Evolutionary conservation across 2,113 vertebrate genomes (phyloP).

Genomic region (Pycnonotus jocosus): DNA sequence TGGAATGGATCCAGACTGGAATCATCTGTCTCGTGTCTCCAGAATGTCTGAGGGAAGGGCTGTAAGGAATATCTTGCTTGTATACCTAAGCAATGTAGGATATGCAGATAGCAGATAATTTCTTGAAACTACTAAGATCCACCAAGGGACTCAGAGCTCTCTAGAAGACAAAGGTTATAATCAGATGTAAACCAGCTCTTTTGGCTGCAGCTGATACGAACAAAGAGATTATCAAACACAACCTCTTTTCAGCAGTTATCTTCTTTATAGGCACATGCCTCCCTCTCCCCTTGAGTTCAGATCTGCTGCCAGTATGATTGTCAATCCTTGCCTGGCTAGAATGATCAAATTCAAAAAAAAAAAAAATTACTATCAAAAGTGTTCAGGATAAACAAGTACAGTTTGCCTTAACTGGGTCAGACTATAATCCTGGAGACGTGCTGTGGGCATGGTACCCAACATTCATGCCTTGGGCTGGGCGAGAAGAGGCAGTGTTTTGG

Average conservation of each 20-base stretch:
- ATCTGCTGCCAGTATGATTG: background rate
- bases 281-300: background rate
- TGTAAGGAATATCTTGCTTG: background rate
- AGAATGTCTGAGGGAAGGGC: slow-evolving; percentile 30
- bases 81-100: background rate
- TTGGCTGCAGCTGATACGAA: background rate
- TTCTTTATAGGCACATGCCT: background rate
- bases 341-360: background rate
- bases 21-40: slow-evolving; percentile 47
- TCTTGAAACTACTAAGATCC: slow-evolving; percentile 1
- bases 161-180: slow-evolving; percentile 29
- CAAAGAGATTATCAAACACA: background rate
- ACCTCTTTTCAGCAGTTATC: background rate
- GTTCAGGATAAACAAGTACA: background rate
- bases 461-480: background rate
- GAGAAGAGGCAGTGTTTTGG: background rate
- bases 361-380: background rate
- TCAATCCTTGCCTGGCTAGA: background rate
- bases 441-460: background rate
- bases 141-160: background rate
- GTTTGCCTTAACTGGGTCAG: background rate
- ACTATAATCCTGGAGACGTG: background rate
- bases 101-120: slow-evolving; percentile 23
- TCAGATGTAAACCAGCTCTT: slow-evolving; percentile 20
- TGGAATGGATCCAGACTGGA: slow-evolving; percentile 50